Percentiles rank a stretch among this genome's conserved stretches.
phyloP scores from a whole-genome alignment of 2,797 vertebrate species.

The Sebastes trivittatus region DNA sequence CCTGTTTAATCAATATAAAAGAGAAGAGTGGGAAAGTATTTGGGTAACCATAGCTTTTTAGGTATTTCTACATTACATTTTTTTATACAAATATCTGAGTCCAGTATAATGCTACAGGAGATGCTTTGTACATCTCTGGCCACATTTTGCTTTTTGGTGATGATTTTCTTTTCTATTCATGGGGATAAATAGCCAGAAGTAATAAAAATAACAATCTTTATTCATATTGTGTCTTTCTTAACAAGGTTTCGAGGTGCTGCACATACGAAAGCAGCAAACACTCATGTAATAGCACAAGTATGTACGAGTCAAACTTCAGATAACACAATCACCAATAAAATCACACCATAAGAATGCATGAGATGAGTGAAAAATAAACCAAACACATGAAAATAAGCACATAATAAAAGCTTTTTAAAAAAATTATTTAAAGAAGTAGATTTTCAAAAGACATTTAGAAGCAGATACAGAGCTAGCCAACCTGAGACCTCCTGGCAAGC shows the following conservation, averaged over 20 bases:
- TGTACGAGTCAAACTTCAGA: not conserved
- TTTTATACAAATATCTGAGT: not conserved
- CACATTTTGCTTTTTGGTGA: not conserved
- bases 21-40: not conserved
- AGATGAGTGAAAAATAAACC: not conserved
- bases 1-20: not conserved
- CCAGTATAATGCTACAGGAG: not conserved
- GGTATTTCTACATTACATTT: not conserved
- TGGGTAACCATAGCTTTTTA: not conserved
- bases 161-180: not conserved
- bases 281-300: too few relatives aligned
- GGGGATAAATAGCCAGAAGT: not conserved
- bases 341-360: not conserved
- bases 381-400: not conserved
- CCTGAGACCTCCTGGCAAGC: not conserved
- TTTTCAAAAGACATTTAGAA: not conserved
- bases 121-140: not conserved
- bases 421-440: not conserved
- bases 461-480: not conserved
- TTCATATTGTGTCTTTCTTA: too few relatives aligned
- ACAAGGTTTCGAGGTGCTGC: not conserved
- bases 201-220: too few relatives aligned
- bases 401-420: not conserved
- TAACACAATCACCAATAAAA: not conserved
- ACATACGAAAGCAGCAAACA: not conserved